A percentile compares a stretch with the other conserved stretches of the same genome.
Evolutionary conservation across 2,797 vertebrate species (phyloP).

Genomic region (Sebastes diploproa): DNA sequence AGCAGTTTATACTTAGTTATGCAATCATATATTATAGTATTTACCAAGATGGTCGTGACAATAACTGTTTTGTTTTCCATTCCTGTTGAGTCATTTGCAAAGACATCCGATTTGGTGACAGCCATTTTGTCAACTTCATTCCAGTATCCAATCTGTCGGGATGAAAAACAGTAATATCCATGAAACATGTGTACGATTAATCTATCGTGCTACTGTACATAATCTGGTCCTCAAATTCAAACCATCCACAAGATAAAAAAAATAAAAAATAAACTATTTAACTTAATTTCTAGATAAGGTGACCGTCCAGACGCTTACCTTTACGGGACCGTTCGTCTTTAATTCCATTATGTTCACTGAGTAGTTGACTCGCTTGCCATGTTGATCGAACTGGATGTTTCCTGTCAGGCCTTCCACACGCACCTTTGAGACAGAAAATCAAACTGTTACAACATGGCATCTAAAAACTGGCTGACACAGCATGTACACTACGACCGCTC

Average conservation of each 20-base stretch:
- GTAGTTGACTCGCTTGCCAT: slow-evolving; percentile 97
- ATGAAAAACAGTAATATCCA: slow-evolving; percentile 10
- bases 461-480: not conserved
- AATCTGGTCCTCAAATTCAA: not conserved
- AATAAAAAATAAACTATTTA: not conserved
- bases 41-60: slow-evolving; percentile 98
- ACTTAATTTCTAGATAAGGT: not conserved
- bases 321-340: slow-evolving; percentile 95
- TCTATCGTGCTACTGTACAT: not conserved
- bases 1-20: not conserved
- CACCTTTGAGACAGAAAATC: slow-evolving; percentile 82
- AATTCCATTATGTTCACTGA: slow-evolving; percentile 98
- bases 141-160: slow-evolving; percentile 96
- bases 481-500: not conserved
- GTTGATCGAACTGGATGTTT: slow-evolving; percentile 99
- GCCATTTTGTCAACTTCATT: slow-evolving; percentile 99
- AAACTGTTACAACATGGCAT: not conserved
- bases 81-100: slow-evolving; percentile 93
- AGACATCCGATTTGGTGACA: slow-evolving; percentile 92
- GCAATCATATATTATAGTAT: not conserved
- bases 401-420: slow-evolving; percentile 96
- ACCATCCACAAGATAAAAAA: not conserved
- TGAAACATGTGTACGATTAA: not conserved
- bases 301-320: slow-evolving; percentile 80
- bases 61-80: slow-evolving; percentile 99